phyloP scores from a whole-genome alignment of 2,797 vertebrate genomes.

The Tapirus indicus region DNA sequence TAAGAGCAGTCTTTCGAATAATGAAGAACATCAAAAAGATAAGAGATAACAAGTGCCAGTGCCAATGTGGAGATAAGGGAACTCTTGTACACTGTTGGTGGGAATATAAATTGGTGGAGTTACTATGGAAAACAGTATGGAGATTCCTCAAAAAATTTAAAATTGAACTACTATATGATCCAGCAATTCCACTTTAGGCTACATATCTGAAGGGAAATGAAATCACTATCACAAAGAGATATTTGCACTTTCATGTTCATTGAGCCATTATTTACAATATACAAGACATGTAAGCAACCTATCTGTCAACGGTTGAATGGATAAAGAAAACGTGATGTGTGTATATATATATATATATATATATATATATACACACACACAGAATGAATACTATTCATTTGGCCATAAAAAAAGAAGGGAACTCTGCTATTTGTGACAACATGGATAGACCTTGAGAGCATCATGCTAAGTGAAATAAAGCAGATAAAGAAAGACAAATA shows the following conservation, averaged over 20 bases:
- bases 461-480: neutral
- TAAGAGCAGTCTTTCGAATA: neutral
- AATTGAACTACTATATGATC: neutral
- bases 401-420: neutral
- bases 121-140: neutral
- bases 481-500: neutral
- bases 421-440: neutral
- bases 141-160: neutral
- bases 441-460: neutral
- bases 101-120: neutral
- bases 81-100: neutral
- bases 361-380: neutral
- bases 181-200: neutral
- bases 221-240: neutral
- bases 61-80: neutral
- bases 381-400: neutral
- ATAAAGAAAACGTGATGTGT: neutral
- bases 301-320: neutral
- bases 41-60: neutral
- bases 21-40: neutral
- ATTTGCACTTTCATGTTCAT: neutral
- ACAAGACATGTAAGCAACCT: neutral
- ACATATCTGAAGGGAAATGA: neutral
- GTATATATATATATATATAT: neutral
- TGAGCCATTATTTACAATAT: neutral